Evolutionary conservation across 2,888 invertebrate genomes (phyloP), one percentile per base, ranked within the genome.

Genomic region (Trypoxylon attenuatum): DNA sequence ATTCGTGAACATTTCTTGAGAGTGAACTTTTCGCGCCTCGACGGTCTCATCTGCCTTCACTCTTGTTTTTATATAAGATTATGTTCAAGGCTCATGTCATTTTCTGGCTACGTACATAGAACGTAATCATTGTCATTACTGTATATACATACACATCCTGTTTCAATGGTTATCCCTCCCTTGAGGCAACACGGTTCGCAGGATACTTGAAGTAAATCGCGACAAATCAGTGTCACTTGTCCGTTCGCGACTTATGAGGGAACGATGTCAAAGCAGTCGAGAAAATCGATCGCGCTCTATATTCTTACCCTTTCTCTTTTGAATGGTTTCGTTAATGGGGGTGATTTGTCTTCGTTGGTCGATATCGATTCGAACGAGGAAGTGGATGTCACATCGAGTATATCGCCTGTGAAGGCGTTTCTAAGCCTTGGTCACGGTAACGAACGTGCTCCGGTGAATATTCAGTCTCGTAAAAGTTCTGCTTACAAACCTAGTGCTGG

Each of bases 331-430:
- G 3, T 57, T 67, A 46, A 69, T 67, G 51, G 72, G 10, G 18
- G 46, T n/a, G 38, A 67, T 51, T 54, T 81, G 38, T 79, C 78
- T 0, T 77, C 81, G n/a, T 76, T 79, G 49, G 69, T 82, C 21
- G 72, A 69, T 25, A 57, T 82, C 2, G 73, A 65, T n/a, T 70
- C 69, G 16, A 39, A 57, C 2, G 73, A 77, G 42, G 25, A 42
- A 33, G 53, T 50, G 22, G 23, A 15, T n/a, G n/a, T n/a, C 2
- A 16, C 18, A 2, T 8, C 29, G n/a, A 29, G 5, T 5, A 33
- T 15, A 3, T 1, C 23, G 15, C n/a, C 5, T 5, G 43, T 29
- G 8, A 45, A 27, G 25, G 38, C 25, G 2, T 8, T 29, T 15
- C 21, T 15, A 3, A 52, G 53, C 56, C 18, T 46, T 4, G 39